phyloP scores from a whole-genome alignment of 2,888 invertebrate genomes.

The Helleia helle region DNA sequence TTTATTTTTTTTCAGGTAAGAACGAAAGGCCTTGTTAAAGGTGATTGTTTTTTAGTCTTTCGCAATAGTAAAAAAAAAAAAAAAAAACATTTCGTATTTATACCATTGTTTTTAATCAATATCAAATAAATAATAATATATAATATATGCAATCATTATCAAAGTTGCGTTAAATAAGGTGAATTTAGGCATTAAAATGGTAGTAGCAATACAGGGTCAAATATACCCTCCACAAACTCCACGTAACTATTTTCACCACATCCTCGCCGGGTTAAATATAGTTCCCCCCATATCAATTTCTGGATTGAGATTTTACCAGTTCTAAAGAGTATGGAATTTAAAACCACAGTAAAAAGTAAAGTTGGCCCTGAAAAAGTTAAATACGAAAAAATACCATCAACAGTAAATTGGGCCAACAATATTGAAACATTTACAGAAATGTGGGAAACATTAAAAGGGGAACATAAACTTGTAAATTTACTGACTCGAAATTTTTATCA shows the following conservation, averaged over 20 bases:
- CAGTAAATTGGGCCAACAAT: constrained; percentile 10
- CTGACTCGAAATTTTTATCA: constrained; percentile 18
- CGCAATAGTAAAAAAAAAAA: not conserved
- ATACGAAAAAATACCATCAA: constrained; percentile 9
- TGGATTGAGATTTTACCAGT: constrained; percentile 9
- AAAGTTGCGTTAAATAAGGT: no score
- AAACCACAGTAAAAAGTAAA: constrained; percentile 6
- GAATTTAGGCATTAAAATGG: no score
- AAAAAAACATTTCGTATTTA: not conserved
- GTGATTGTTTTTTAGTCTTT: not conserved
- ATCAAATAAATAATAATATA: no score
- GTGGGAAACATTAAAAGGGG: constrained; percentile 6
- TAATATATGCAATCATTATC: no score
- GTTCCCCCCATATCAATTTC: constrained; percentile 10
- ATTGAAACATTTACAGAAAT: constrained; percentile 12
- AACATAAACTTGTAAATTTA: constrained; percentile 9
- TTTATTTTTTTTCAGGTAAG: no score
- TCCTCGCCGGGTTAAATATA: constrained; percentile 5
- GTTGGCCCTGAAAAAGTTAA: constrained; percentile 1
- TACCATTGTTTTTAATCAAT: no score
- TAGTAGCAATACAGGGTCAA: constrained; percentile 6
- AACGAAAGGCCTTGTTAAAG: not conserved
- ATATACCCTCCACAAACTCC: constrained; percentile 4
- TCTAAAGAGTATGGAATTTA: constrained; percentile 12
- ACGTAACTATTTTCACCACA: no score